Percentiles rank a stretch among this genome's conserved stretches.
Conservation (phyloP, 2,113 vertebrate genomes). For the Morone saxatilis region DNA sequence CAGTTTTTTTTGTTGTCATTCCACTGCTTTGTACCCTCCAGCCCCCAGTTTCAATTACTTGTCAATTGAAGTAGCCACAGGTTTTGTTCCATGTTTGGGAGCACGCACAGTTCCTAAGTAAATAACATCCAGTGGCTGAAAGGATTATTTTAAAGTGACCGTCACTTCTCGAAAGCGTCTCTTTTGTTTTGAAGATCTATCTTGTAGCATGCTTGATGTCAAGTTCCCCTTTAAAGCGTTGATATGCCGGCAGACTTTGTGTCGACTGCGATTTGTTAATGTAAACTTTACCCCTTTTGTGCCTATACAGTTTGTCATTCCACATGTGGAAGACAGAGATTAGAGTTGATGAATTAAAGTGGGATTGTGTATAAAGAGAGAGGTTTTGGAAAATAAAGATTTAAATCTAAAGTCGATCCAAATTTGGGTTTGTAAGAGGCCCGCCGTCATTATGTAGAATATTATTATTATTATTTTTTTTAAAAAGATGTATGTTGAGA, state of each 20-base stretch:
- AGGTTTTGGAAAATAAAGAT: constrained; percentile 67
- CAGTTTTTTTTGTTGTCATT: constrained; percentile 82
- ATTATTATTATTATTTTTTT: constrained; percentile 66
- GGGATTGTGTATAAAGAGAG: constrained; percentile 71
- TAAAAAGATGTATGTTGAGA: constrained; percentile 83
- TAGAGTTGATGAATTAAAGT: constrained; percentile 37
- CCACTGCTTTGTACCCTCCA: constrained; percentile 80
- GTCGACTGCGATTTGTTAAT: constrained; percentile 61
- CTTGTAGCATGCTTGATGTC: constrained; percentile 74
- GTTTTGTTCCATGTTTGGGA: constrained; percentile 37
- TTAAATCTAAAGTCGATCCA: constrained; percentile 67
- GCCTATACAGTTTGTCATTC: constrained; percentile 86
- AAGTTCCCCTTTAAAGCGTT: constrained; percentile 76
- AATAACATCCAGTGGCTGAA: constrained; percentile 16
- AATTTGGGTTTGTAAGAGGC: constrained; percentile 63
- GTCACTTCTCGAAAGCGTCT: constrained; percentile 27
- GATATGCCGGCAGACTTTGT: constrained; percentile 59
- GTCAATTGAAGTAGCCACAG: constrained; percentile 69
- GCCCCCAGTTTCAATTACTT: constrained; percentile 59
- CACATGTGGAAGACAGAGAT: constrained; percentile 64
- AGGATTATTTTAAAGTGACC: constrained; percentile 18
- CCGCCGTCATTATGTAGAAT: constrained; percentile 79
- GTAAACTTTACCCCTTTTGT: constrained; percentile 79
- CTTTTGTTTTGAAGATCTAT: constrained; percentile 55
- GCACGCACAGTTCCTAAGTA: constrained; percentile 30